Evolutionary conservation across 2,113 vertebrate species (phyloP), one percentile per base, ranked within the genome.

Genomic region (Cyphomyrus plagiostoma): DNA sequence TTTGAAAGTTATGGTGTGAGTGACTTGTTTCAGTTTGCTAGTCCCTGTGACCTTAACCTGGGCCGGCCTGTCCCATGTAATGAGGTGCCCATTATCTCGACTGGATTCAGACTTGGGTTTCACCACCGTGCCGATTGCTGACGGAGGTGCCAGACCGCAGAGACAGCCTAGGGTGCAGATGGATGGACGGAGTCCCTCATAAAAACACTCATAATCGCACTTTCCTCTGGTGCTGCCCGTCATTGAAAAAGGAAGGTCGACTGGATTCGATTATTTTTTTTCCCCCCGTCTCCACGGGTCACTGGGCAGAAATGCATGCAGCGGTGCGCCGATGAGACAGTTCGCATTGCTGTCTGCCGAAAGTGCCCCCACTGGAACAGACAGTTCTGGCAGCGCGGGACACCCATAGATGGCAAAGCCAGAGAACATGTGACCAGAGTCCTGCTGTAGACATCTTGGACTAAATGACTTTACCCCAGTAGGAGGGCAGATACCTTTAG

Each of bases 81-180:
- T 17, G 9, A 48, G 45, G 19, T 21, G 19, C 23, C 3, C 21
- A 48, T 84, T 48, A 48, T 48, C 45, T 45, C 21, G 23, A 21
- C 21, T 1, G 80, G 80, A 84, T 45, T 48, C 82, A 4, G 82
- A 48, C 17, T 45, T 48, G 9, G 17, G 82, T 42, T 84, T n/a
- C 17, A 8, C 13, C 42, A 11, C 84, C 4, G 10, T 94, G 94
- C 92, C 93, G 91, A 92, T 93, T 95, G 93, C 92, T 1, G 39
- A 95, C 91, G 92, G 89, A 92, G 90, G 9, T 87, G 49, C 50
- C 26, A 35, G 6, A 17, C 49, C 39, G 0, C 50, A 87, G 26
- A 2, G 15, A 8, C 50, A 19, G 48, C 83, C 50, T 39, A 5
- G 26, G 82, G 15, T 10, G 17, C 42, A 11, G 8, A n/a, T 13